A percentile compares a stretch with the other conserved stretches of the same genome.
Conservation (phyloP, 2,113 vertebrate species). For the Ondatra zibethicus region DNA sequence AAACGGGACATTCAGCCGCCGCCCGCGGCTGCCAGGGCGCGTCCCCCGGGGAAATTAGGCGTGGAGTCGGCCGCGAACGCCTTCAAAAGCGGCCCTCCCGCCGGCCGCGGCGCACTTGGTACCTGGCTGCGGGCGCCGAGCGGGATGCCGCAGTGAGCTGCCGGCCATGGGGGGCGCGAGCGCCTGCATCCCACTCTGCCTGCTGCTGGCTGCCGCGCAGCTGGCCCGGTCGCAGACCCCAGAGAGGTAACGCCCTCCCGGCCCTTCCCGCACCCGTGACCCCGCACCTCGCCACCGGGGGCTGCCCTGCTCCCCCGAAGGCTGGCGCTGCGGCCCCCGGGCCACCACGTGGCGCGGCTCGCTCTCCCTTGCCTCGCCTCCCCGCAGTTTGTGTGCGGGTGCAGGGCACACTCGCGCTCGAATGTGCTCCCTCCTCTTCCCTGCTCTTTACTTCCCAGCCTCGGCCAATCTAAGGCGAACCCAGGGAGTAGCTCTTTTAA, state of each 20-base stretch:
- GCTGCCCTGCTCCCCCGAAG: background rate
- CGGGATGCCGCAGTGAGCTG: background rate
- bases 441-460: background rate
- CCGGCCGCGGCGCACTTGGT: background rate
- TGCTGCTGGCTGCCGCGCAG: constrained; percentile 81
- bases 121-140: background rate
- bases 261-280: background rate
- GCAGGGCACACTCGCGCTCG: background rate
- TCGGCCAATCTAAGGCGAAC: background rate
- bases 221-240: constrained; percentile 83
- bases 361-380: background rate
- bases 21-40: constrained; percentile 81
- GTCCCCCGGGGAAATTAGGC: constrained; percentile 73
- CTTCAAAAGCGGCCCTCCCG: constrained; percentile 65
- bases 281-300: background rate
- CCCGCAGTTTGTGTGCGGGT: background rate
- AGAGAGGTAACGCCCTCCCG: constrained; percentile 85
- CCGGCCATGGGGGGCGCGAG: constrained; percentile 86
- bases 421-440: background rate
- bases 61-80: constrained; percentile 58
- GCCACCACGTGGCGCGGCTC: constrained; percentile 59
- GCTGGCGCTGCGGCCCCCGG: background rate
- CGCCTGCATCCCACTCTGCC: constrained; percentile 81
- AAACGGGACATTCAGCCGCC: constrained; percentile 91
- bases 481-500: background rate